A percentile compares a stretch with the other conserved stretches of the same genome.
Conservation (phyloP, 2,888 invertebrate species). For the Meloe dianella region DNA sequence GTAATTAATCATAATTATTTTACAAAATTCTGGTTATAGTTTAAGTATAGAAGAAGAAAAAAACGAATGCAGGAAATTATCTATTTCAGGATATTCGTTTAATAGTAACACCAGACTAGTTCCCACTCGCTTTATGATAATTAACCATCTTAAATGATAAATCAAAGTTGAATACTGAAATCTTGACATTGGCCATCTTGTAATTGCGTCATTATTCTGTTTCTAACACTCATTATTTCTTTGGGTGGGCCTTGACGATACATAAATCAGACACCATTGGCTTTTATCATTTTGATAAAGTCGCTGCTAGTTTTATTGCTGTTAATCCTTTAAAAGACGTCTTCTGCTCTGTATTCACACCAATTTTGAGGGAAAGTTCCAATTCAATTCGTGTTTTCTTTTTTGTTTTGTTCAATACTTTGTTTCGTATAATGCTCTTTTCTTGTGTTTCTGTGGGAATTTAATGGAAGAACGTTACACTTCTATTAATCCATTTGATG, state of each 20-base stretch:
- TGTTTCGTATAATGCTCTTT: not conserved
- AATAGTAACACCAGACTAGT: constrained; percentile 15
- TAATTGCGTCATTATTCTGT: constrained; percentile 45
- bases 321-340: constrained; percentile 23
- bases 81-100: not conserved
- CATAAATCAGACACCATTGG: constrained; percentile 37
- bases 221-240: constrained; percentile 43
- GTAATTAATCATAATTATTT: not conserved
- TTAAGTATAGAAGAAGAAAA: too few relatives aligned
- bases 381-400: not conserved
- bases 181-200: constrained; percentile 40
- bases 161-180: constrained; percentile 40
- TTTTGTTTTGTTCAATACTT: not conserved
- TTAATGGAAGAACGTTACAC: constrained; percentile 24
- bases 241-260: constrained; percentile 40
- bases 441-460: constrained; percentile 23
- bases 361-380: not conserved
- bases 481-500: constrained; percentile 31
- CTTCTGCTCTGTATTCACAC: too few relatives aligned
- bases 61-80: constrained; percentile 1
- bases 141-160: constrained; percentile 43
- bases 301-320: constrained; percentile 23
- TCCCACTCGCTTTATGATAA: constrained; percentile 42
- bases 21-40: not conserved
- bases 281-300: constrained; percentile 30